Evolutionary conservation across 2,888 invertebrate genomes (phyloP), one percentile per base, ranked within the genome.

Genomic region (Eupithecia subfuscata): DNA sequence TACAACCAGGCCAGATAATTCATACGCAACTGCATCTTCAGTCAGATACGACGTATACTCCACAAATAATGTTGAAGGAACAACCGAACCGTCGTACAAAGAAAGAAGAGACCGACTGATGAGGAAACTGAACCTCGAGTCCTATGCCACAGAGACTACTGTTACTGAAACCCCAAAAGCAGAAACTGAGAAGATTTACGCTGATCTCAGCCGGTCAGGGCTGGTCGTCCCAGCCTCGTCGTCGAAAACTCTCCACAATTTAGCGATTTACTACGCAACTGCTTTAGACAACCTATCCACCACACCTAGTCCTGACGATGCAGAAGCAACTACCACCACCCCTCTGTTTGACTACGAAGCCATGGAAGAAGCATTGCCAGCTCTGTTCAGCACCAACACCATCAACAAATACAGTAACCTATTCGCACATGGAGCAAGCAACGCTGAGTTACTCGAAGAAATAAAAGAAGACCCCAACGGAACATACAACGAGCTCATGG

Each of bases 191-290:
- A 95, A 93, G 79, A 91, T 90, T 69, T 92, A 92, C 2, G 95
- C 93, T 67, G 92, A 95, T 43, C 87, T 90, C 78, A 91, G 91
- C 71, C 94, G 97, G 77, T 95, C 95, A 52, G 97, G 97, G 6
- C 90, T 97, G n/a, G 94, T 96, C 9, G 96, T 97, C 12, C 97
- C 97, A 4, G 96, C 96, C 22, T 97, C 97, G 0, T 97, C 97
- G 0, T 97, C 97, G 0, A 97, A 97, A 86, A 97, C 97, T 0
- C 91, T 97, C 16, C 97, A 97, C 82, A 97, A 97, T 0, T 88
- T 98, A 67, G 97, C 98, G 1, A 96, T 97, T 80, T 98, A 98
- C 85, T 98, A 97, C 86, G 97, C 97, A 4, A 96, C 96, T 12
- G 96, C 96, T 80, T 93, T 96, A 78, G 96, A 96, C 82, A 95